Evolutionary conservation across 35 echinoderm and acorn worm genomes (phyloP), one percentile per base, ranked within the genome.

Genomic region (Apostichopus japonicus): DNA sequence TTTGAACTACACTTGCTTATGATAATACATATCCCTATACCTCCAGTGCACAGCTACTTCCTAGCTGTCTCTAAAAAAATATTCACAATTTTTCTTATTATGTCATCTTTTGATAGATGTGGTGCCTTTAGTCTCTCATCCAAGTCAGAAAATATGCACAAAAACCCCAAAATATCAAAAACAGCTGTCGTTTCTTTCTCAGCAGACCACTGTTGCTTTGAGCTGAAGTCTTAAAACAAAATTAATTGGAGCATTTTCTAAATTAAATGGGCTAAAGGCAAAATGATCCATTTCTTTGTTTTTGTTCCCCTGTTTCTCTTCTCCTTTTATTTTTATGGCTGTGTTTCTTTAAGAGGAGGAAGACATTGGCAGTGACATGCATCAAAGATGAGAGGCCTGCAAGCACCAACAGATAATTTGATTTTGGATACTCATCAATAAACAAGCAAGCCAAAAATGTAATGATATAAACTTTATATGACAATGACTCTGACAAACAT

Each of bases 191-290:
- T 59, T 84, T 84, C 54, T 84, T 54, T 8, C 54, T 21, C 17
- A 56, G 57, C 57, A 17, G 57, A 84, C 81, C 56, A 57, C 33
- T 44, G 33, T 44, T 58, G 19, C 54, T 84, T 44, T 44, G 54
- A 33, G 53, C 2, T 44, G 13, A 15, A 84, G 81, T 57, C 54
- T 84, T 84, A 58, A 57, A 57, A 84, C 1, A 58, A 19, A 59
- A 84, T 84, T 59, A 84, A 84, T 84, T 84, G 81, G 81, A 84
- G 81, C 81, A 84, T 84, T 84, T 84, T 58, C 54, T 19, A 54
- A 84, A 58, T 84, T 58, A 23, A 58, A 84, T 55, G 56, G 53
- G 54, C 81, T 58, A 54, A 22, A 23, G 81, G 54, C 53, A 54
- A 17, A 59, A 84, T 58, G 51, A 83, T 44, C 33, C 33, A 3